phyloP scores from a whole-genome alignment of 2,797 vertebrate species.

The Enteromius thamalakanensis region DNA sequence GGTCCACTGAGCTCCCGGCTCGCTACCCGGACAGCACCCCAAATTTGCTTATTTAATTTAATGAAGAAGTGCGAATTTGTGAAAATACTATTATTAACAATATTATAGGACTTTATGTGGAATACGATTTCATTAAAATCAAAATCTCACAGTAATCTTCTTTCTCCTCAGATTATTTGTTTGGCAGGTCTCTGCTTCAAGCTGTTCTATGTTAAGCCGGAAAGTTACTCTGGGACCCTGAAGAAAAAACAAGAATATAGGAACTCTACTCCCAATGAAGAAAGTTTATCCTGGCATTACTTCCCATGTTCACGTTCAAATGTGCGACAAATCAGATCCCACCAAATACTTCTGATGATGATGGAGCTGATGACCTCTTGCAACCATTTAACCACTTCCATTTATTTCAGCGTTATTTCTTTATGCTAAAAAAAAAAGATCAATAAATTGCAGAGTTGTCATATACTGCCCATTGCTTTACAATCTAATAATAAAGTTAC shows the following conservation, averaged over 20 bases:
- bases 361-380: neutral
- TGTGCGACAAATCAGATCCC: slow-evolving; percentile 68
- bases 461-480: neutral
- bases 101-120: neutral
- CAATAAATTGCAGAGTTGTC: neutral
- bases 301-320: slow-evolving; percentile 76
- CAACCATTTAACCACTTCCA: no score
- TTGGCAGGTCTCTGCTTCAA: slow-evolving; percentile 73
- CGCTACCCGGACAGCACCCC: no score
- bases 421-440: neutral
- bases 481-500: neutral
- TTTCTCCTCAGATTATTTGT: neutral
- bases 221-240: slow-evolving; percentile 54
- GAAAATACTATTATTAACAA: neutral
- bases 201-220: slow-evolving; percentile 72
- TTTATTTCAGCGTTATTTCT: neutral
- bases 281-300: slow-evolving; percentile 70
- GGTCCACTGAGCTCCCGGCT: no score
- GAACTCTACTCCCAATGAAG: slow-evolving; percentile 77
- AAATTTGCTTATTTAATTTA: no score
- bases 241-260: slow-evolving; percentile 67
- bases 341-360: slow-evolving; percentile 65
- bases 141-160: neutral
- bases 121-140: neutral
- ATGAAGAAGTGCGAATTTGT: no score